Conservation (phyloP, 2,797 vertebrate genomes). For the Pseudochromis fuscus region DNA sequence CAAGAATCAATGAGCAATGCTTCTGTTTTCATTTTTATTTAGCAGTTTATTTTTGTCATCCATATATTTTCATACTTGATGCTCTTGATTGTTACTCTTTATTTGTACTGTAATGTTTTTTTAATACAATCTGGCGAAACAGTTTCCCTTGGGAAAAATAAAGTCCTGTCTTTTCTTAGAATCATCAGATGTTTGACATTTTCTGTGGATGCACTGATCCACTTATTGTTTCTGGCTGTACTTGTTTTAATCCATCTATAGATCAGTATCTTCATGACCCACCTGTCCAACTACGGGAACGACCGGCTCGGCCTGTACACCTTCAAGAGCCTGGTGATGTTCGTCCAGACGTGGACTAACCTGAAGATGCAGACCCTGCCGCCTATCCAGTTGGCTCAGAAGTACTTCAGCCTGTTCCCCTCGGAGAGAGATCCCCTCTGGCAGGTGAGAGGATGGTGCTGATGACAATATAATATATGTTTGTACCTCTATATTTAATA, state of each 20-base stretch:
- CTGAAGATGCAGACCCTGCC: slow-evolving; percentile 96
- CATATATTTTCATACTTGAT: too few relatives aligned
- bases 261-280: slow-evolving; percentile 99
- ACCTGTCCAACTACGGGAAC: slow-evolving; percentile 98
- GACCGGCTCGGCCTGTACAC: slow-evolving; percentile 98
- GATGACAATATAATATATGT: neutral
- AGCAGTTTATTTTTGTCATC: too few relatives aligned
- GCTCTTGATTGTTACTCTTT: too few relatives aligned
- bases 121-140: too few relatives aligned
- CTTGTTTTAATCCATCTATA: slow-evolving; percentile 60
- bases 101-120: too few relatives aligned
- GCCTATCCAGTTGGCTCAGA: slow-evolving; percentile 94
- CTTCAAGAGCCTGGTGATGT: slow-evolving; percentile 95
- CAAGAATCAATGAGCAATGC: too few relatives aligned
- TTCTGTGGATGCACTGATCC: too few relatives aligned
- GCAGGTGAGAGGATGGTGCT: slow-evolving; percentile 84
- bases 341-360: slow-evolving; percentile 97
- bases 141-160: too few relatives aligned
- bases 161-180: too few relatives aligned
- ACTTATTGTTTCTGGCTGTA: neutral
- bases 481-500: neutral
- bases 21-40: too few relatives aligned
- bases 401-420: slow-evolving; percentile 98
- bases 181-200: too few relatives aligned
- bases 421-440: slow-evolving; percentile 97